Evolutionary conservation across 2,888 invertebrate species (phyloP).

Genomic region (Gastracanthus pulcherrimus): DNA sequence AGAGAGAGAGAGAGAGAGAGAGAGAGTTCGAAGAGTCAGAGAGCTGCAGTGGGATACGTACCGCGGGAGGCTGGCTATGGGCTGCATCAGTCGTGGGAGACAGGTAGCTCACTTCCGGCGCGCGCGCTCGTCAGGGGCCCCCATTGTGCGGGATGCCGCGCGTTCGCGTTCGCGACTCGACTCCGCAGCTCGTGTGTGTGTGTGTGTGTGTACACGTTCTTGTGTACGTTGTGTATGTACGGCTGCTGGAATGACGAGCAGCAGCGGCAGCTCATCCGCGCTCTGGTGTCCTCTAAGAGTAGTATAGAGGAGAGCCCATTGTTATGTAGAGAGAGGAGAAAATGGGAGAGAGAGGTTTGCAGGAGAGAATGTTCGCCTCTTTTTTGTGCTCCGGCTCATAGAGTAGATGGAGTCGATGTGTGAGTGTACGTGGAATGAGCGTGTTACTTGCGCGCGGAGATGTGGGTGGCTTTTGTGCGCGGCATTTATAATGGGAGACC

Average conservation of each 20-base stretch:
- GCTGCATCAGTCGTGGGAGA: conserved; percentile 75
- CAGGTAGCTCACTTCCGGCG: conserved; percentile 74
- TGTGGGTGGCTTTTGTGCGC: no score
- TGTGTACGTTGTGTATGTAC: background rate
- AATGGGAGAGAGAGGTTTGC: background rate
- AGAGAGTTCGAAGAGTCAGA: conserved; percentile 6
- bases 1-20: background rate
- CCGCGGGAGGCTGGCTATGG: conserved; percentile 66
- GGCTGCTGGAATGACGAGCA: conserved; percentile 35
- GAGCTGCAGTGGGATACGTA: conserved; percentile 32
- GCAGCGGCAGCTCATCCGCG: no score
- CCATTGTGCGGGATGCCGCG: conserved; percentile 64
- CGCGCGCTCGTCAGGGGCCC: conserved; percentile 55
- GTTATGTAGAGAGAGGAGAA: conserved; percentile 11
- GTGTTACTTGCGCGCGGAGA: no score
- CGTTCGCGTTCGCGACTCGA: background rate
- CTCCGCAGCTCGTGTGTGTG: background rate
- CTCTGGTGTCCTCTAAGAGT: background rate
- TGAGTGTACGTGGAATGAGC: no score
- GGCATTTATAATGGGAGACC: no score
- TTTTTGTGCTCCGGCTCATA: background rate
- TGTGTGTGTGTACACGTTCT: background rate
- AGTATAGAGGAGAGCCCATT: background rate
- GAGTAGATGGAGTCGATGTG: background rate
- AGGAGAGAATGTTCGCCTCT: conserved; percentile 1